phyloP scores from a whole-genome alignment of 37 sponge, comb jelly and placozoan genomes.

The Haliclona indistincta region DNA sequence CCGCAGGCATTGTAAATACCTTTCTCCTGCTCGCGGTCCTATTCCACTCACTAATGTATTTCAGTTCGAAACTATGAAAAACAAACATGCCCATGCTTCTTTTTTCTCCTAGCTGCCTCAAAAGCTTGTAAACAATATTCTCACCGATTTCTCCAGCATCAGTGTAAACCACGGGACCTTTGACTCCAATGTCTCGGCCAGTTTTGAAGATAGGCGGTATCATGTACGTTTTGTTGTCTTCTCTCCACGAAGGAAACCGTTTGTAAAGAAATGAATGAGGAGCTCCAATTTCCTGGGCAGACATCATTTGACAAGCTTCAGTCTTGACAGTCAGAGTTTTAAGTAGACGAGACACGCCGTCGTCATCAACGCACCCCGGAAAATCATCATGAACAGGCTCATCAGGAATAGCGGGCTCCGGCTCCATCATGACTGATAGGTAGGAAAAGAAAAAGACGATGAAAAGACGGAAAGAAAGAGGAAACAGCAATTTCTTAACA shows the following conservation, averaged over 20 bases:
- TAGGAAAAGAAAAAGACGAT: no score
- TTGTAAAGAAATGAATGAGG: background rate
- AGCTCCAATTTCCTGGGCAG: background rate
- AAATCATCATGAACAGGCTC: no score
- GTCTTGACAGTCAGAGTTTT: no score
- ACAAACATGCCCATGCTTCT: background rate
- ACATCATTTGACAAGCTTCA: background rate
- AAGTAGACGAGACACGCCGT: no score
- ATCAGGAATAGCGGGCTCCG: no score
- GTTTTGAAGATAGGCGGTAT: slow-evolving; percentile 1
- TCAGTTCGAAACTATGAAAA: background rate
- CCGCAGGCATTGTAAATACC: background rate
- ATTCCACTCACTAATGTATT: background rate
- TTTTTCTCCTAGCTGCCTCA: background rate
- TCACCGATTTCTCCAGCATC: background rate
- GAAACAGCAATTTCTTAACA: no score
- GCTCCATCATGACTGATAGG: no score
- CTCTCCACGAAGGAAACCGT: background rate
- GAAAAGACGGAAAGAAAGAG: no score
- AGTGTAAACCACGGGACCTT: background rate
- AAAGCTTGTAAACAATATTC: background rate
- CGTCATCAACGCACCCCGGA: no score
- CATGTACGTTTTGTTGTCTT: background rate
- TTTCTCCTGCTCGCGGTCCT: no score
- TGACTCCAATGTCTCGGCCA: background rate